Conservation (phyloP, 64 coral and sea anemone genomes). For the Astreopora myriophthalma region DNA sequence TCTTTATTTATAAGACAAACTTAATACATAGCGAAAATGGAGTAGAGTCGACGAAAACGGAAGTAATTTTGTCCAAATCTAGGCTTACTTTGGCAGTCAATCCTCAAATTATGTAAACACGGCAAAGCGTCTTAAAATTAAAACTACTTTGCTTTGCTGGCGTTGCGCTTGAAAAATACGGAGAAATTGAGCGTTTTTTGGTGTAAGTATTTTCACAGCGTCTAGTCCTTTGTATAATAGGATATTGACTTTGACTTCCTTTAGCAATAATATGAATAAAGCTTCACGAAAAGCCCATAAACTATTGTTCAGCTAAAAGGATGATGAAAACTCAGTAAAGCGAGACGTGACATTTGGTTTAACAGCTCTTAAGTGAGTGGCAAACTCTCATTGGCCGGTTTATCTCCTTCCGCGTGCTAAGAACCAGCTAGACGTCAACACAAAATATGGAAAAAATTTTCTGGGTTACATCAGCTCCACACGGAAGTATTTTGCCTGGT, state of each 20-base stretch:
- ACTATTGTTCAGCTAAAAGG: neutral
- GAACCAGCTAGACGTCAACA: neutral
- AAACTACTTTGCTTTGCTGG: too few species aligned
- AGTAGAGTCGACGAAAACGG: too few species aligned
- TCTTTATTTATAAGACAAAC: too few species aligned
- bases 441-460: neutral
- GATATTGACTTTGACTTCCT: slow-evolving; percentile 27
- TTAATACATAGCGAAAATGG: too few species aligned
- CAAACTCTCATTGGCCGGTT: neutral
- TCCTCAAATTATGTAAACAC: too few species aligned
- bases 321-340: too few species aligned
- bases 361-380: neutral
- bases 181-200: neutral
- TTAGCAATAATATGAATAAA: neutral
- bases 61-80: too few species aligned
- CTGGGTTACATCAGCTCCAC: neutral
- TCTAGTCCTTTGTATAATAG: neutral
- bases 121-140: too few species aligned
- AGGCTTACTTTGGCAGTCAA: too few species aligned
- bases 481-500: neutral
- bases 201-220: neutral
- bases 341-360: neutral
- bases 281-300: neutral
- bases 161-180: neutral
- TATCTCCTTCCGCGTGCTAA: neutral